Conservation (phyloP, 2,113 vertebrate species). For the Solea solea region DNA sequence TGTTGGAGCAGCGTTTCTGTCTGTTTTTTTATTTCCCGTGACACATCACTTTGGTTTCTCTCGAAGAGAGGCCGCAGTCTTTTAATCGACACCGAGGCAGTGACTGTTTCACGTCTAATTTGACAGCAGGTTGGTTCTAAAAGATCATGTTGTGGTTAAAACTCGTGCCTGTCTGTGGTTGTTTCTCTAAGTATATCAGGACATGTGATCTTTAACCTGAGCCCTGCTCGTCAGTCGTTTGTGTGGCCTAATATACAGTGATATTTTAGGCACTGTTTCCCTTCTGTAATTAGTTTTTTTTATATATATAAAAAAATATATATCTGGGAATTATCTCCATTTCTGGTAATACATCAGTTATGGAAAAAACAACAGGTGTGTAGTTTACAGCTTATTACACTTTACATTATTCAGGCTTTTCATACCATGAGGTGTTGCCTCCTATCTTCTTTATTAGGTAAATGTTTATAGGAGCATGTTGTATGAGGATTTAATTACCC, state of each 20-base stretch:
- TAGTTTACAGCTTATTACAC: conserved; percentile 44
- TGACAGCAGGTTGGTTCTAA: conserved; percentile 61
- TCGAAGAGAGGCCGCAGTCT: conserved; percentile 47
- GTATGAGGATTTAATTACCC: conserved; percentile 49
- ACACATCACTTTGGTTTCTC: conserved; percentile 44
- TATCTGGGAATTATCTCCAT: conserved; percentile 52
- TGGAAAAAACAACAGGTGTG: conserved; percentile 35
- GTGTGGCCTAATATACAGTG: conserved; percentile 68
- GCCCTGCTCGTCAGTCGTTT: conserved; percentile 69
- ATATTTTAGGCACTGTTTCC: conserved; percentile 71
- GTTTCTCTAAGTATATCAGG: conserved; percentile 76
- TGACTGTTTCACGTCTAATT: conserved; percentile 78
- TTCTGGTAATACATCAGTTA: conserved; percentile 41
- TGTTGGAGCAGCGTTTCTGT: conserved; percentile 27
- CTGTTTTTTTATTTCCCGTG: conserved; percentile 25
- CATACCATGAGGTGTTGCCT: conserved; percentile 37
- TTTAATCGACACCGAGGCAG: conserved; percentile 66
- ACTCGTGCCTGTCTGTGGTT: conserved; percentile 82
- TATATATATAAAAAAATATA: neutral
- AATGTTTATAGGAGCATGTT: conserved; percentile 73
- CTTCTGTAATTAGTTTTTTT: conserved; percentile 69
- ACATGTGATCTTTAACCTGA: conserved; percentile 71
- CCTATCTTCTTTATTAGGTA: conserved; percentile 44
- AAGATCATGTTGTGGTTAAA: conserved; percentile 74
- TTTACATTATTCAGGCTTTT: conserved; percentile 51